Conservation (phyloP, 2,888 invertebrate species). For the Teleiodes luculella region DNA sequence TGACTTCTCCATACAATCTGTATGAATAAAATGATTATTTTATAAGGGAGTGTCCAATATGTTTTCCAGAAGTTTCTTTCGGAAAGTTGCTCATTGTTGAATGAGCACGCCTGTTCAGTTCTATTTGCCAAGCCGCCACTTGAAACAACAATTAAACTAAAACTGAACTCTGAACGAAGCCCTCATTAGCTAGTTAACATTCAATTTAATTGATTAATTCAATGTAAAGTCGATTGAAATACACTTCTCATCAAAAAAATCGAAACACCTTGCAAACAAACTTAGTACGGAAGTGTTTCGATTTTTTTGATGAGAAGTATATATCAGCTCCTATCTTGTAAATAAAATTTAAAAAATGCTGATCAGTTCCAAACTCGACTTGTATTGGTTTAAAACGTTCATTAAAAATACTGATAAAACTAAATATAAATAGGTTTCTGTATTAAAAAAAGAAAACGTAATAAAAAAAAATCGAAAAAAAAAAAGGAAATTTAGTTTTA, state of each 20-base stretch:
- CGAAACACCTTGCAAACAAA: no score
- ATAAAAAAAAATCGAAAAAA: slow-evolving; percentile 46
- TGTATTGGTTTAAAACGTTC: slow-evolving; percentile 49
- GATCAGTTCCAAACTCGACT: slow-evolving; percentile 30
- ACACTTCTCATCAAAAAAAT: no score
- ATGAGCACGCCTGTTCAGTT: no score
- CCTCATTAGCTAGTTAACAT: slow-evolving; percentile 52
- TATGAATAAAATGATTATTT: no score
- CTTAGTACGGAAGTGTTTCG: no score
- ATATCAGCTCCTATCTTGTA: slow-evolving; percentile 29
- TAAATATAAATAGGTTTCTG: slow-evolving; percentile 56
- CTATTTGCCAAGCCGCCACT: no score
- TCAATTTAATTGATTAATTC: slow-evolving; percentile 34
- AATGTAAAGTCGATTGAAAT: no score
- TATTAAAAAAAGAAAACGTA: slow-evolving; percentile 52
- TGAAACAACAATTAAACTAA: not conserved
- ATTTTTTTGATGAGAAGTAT: not conserved
- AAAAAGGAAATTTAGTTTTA: slow-evolving; percentile 42
- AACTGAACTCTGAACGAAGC: not conserved
- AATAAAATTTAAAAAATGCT: slow-evolving; percentile 32
- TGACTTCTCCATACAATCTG: no score
- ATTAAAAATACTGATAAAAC: slow-evolving; percentile 53
- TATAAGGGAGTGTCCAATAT: no score
- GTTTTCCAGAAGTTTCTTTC: no score
- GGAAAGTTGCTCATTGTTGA: no score